Percentiles rank a stretch among this genome's conserved stretches.
phyloP scores from a whole-genome alignment of 2,797 vertebrate genomes.

The Anguilla megastoma region DNA sequence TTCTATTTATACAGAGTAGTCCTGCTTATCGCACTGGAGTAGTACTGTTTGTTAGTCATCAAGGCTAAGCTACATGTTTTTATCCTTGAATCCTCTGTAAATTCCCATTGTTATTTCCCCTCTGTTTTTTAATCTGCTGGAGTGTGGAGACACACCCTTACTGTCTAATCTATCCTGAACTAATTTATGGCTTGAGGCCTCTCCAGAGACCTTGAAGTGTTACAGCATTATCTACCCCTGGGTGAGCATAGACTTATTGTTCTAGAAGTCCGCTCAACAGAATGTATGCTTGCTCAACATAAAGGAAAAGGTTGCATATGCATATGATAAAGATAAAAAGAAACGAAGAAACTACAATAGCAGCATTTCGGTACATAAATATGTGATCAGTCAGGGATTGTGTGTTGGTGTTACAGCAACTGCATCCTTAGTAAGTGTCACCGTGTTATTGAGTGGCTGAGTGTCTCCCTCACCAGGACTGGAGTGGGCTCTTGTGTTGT shows the following conservation, averaged over 20 bases:
- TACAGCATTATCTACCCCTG: too few relatives aligned
- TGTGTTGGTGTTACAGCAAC: neutral
- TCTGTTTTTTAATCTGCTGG: too few relatives aligned
- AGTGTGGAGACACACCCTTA: too few relatives aligned
- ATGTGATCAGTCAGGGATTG: neutral
- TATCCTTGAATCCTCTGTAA: too few relatives aligned
- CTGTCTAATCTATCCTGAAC: too few relatives aligned
- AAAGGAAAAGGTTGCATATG: neutral
- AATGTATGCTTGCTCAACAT: neutral
- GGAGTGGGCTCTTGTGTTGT: conserved; percentile 92
- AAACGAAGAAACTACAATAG: neutral
- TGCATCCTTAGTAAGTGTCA: neutral
- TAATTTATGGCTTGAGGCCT: too few relatives aligned
- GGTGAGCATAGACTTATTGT: too few relatives aligned
- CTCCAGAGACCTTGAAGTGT: too few relatives aligned
- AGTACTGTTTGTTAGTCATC: neutral
- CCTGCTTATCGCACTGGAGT: neutral
- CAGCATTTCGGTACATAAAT: neutral
- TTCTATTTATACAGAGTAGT: neutral
- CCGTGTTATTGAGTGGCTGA: too few relatives aligned
- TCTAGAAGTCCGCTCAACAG: too few relatives aligned
- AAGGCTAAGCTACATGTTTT: too few relatives aligned
- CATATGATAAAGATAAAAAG: neutral
- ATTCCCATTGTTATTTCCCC: too few relatives aligned
- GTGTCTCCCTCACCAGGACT: conserved; percentile 85